Evolutionary conservation across 1,140 invertebrate species (phyloP), one percentile per base, ranked within the genome.

Genomic region (Aradophagus sp.): DNA sequence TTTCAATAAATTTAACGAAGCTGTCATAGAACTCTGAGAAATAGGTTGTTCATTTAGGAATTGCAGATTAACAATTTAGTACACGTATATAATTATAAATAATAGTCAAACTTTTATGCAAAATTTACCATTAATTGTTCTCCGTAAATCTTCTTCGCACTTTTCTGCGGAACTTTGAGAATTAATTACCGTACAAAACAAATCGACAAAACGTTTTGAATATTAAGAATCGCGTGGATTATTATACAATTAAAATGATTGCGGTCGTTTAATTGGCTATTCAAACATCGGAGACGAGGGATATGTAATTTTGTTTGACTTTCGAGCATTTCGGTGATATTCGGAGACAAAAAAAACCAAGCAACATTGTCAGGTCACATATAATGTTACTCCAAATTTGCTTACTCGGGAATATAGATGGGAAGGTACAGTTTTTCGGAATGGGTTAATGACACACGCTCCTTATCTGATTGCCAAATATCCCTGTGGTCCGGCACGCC

Each of bases 361-460:
- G 32, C 17, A 45, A 6, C 7, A 61, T 61, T 61, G 48, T 47
- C 56, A 50, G 42, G 11, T 69, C 48, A 48, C 55, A 39, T 61
- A 55, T 61, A 56, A 61, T 52, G 56, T 50, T 47, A 27, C 53
- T 56, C 5, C 16, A 15, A 26, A 70, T 70, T 63, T 63, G 45
- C 38, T 50, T 52, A 63, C 58, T n/a, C 32, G 36, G 41, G 14
- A 61, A 59, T 66, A 56, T 56, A 61, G 47, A 53, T 55, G 55
- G 19, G 47, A 52, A 59, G 47, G 41, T 44, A 59, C 47, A 31
- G 48, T 58, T 58, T 61, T 56, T 62, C 47, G 38, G 52, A 62
- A 17, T 69, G 50, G 50, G 67, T 59, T 70, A 70, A 70, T 70
- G 67, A 70, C 67, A 70, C 52, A 58, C 31, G 23, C 36, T 44